Base-by-base conservation (phyloP, 1,140 invertebrate genomes). In the Parapsyche elsis region DNA sequence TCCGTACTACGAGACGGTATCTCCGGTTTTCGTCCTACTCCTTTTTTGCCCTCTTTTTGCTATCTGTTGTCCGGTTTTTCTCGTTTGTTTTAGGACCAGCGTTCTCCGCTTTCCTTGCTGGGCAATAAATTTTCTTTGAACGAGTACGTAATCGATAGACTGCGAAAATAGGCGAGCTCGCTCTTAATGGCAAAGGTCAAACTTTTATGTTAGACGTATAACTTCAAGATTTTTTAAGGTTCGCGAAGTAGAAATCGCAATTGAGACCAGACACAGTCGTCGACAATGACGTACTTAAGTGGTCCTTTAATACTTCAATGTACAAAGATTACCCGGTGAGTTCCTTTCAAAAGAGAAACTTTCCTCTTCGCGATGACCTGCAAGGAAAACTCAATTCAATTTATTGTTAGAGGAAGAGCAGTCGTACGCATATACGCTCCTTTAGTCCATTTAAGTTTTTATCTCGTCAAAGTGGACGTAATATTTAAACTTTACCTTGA, bases 381-480 rank as follows among this genome's bases (percentile, higher is more conserved):
- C 59, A 53, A 77, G 38, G 19, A 77, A 76, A 76, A 77, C 59
- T 64, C 44, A 64, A 77, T 77, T 77, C 57, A 77, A 77, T 64
- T 64, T 77, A 77, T 44, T 45, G 71, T 73, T 19, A 73, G 38
- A 73, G 2, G 45, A n/a, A 73, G 19, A 46, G 44, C 16, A 57
- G 64, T 24, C 59, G 59, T 16, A 14, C 64, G 9, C 24, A 14
- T 67, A 67, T 14, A 21, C 26, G 74, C 53, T 57, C 71, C 30
- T 7, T 38, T 38, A 4, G 49, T 9, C 30, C 16, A 59, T 59
- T 76, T 49, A 57, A 76, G 49, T 76, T 57, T 76, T 76, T 74
- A 74, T 74, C 38, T 49, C 45, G 45, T 46, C 71, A 74, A 74
- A 74, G 71, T 23, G 71, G 26, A 14, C 12, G 23, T 44, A 49